Evolutionary conservation across 2,888 invertebrate genomes (phyloP).

Genomic region (Dioctria rufipes): DNA sequence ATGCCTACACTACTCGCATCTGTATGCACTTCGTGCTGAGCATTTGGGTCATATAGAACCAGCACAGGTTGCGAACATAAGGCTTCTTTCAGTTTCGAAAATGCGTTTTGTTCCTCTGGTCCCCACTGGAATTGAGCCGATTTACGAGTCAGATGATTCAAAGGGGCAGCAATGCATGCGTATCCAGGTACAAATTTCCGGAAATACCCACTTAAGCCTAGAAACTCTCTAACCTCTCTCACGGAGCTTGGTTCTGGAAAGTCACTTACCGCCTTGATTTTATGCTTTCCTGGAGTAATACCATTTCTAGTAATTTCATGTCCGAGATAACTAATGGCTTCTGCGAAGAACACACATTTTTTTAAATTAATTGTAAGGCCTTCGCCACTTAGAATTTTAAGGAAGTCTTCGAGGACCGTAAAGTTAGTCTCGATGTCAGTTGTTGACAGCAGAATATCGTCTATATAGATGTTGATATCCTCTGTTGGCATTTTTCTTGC

Average conservation of each 20-base stretch:
- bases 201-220: slow-evolving; percentile 62
- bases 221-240: neutral
- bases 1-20: slow-evolving; percentile 29
- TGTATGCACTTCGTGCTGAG: slow-evolving; percentile 50
- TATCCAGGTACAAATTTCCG: slow-evolving; percentile 62
- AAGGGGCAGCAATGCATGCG: slow-evolving; percentile 55
- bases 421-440: neutral
- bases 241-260: neutral
- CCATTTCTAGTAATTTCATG: slow-evolving; percentile 8
- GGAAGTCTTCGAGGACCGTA: neutral
- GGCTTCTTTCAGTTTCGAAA: slow-evolving; percentile 10
- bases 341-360: too few relatives aligned
- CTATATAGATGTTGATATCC: slow-evolving; percentile 40
- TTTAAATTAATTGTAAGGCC: neutral
- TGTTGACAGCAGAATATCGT: slow-evolving; percentile 33
- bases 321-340: neutral
- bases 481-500: too few relatives aligned
- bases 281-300: neutral
- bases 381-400: neutral
- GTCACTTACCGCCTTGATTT: neutral
- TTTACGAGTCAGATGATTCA: neutral
- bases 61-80: slow-evolving; percentile 19
- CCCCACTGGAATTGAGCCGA: neutral
- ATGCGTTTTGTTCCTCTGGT: slow-evolving; percentile 18
- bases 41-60: neutral